Evolutionary conservation across 1,140 invertebrate genomes (phyloP), one percentile per base, ranked within the genome.

Genomic region (Drosophila sproati): DNA sequence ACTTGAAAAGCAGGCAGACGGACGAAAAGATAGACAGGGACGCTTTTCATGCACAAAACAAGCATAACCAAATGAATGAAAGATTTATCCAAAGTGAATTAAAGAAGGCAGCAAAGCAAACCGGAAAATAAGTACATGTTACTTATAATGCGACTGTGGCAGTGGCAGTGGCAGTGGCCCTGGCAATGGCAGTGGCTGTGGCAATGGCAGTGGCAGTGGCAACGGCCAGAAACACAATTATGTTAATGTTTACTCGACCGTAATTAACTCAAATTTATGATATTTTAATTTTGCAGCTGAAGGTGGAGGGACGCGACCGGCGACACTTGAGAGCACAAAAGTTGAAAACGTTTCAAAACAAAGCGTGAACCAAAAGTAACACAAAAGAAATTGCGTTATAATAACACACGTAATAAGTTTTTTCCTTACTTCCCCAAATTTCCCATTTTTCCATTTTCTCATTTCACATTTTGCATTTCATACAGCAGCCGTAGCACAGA

Each of bases 191-290:
- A 20, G 20, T 20, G 20, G 20, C 20, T 20, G 1, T 20, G 20
- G 20, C 20, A 20, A 20, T 20, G 20, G 20, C 20, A 20, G 20
- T 20, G 20, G 20, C 20, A 37, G 35, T 60, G 71, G 57, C 54
- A 62, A 62, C 64, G 56, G 48, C 12, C 77, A 85, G 74, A 69
- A 76, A 88, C 83, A 88, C 82, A 87, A 88, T 87, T 88, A 87
- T 87, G 82, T 88, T 88, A 87, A 87, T 87, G 82, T 87, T 88
- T 87, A 88, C 82, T 87, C 82, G 83, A 87, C 82, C 82, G 82
- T 88, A 87, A 87, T 87, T 87, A 87, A 87, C 83, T 87, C 72
- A 87, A 87, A 87, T 87, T 87, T 87, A 87, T 87, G 79, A 87
- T 88, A 87, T 87, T 87, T 87, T 87, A 87, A 87, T 87, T 87